Evolutionary conservation across 2,113 vertebrate genomes (phyloP).

Genomic region (Lasiurus cinereus): DNA sequence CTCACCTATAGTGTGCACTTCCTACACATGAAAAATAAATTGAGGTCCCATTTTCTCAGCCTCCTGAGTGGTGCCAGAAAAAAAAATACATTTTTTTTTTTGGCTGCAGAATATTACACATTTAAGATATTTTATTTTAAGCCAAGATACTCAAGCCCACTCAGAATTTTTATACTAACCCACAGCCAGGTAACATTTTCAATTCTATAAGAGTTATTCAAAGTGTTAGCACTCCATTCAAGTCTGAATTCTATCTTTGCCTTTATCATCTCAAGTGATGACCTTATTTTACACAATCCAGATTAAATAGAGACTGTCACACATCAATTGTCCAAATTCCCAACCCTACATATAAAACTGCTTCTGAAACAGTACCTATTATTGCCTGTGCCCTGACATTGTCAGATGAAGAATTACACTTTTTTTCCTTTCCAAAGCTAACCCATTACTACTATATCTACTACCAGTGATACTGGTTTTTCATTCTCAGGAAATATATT

Average conservation of each 20-base stretch:
- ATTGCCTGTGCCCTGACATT: not conserved
- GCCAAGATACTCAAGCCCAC: not conserved
- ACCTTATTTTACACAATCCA: not conserved
- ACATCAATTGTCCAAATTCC: not conserved
- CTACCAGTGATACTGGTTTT: not conserved
- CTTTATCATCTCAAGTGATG: not conserved
- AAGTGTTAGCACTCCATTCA: not conserved
- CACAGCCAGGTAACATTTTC: not conserved
- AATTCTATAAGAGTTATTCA: constrained; percentile 47
- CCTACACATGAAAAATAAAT: constrained; percentile 52
- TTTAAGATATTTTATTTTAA: not conserved
- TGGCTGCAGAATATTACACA: not conserved
- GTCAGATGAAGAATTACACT: not conserved
- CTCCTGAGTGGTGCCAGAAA: not conserved
- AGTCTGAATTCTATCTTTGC: not conserved
- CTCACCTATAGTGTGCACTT: not conserved
- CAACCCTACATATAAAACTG: not conserved
- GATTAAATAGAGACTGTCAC: not conserved
- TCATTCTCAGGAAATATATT: not conserved
- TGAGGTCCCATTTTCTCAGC: not conserved
- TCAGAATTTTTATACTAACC: not conserved
- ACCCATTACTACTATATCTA: not conserved
- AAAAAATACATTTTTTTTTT: not conserved
- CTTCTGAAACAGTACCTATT: constrained; percentile 7
- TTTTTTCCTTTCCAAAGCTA: not conserved